Conservation (phyloP, 2,888 invertebrate species). For the Lasioglossum villosulum region DNA sequence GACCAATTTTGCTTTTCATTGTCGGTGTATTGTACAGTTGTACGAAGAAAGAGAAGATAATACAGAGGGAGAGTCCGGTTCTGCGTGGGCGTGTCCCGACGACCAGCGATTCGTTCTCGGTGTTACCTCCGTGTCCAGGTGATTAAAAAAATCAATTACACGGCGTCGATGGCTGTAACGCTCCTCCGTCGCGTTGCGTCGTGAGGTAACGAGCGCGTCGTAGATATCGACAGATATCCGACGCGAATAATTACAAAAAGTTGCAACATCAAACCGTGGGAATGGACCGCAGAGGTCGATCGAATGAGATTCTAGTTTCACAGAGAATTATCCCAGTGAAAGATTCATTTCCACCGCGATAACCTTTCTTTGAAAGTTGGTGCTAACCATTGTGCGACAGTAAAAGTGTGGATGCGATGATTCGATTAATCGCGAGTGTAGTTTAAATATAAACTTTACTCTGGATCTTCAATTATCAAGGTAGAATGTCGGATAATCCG, state of each 20-base stretch:
- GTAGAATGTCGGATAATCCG: not conserved
- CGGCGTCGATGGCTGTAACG: slow-evolving; percentile 1
- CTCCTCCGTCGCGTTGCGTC: not conserved
- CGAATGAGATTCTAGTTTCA: not conserved
- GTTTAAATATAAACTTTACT: not conserved
- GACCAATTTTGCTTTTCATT: not conserved
- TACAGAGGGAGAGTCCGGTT: not conserved
- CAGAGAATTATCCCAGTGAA: not conserved
- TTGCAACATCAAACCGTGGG: not conserved
- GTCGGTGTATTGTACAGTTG: not conserved
- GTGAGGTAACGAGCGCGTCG: not conserved
- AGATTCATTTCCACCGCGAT: not conserved
- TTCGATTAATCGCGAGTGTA: too few species aligned
- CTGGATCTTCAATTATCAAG: not conserved
- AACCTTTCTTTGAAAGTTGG: not conserved
- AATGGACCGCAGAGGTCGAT: not conserved
- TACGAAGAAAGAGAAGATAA: not conserved
- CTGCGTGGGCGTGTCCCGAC: slow-evolving; percentile 11
- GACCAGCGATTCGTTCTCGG: slow-evolving; percentile 8
- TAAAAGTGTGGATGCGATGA: not conserved
- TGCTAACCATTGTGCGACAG: not conserved
- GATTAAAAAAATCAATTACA: slow-evolving; percentile 34
- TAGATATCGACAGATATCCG: slow-evolving; percentile 1
- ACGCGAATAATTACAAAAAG: not conserved
- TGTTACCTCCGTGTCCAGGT: not conserved